Base-by-base conservation (phyloP, 2,888 invertebrate species). In the Eudasyphora cyanicolor region DNA sequence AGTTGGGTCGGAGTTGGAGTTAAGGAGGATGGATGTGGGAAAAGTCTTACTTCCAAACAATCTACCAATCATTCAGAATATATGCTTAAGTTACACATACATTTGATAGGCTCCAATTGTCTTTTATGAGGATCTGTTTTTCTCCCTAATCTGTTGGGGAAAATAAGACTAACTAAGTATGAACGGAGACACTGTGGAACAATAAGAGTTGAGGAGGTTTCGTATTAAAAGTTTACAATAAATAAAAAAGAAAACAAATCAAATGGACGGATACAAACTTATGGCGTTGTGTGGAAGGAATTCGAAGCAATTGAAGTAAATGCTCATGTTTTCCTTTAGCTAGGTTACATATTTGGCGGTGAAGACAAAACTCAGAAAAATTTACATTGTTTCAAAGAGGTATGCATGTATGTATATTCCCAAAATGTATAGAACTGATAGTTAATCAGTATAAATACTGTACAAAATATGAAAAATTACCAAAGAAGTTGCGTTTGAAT, bases 31-130 rank as follows among this genome's bases (percentile, higher is more conserved):
- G n/a, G n/a, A 2, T 24, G 24, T 21, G 38, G 38, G 38, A 38
- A 57, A 24, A 57, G 57, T 57, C 57, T 57, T 57, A 14, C 57
- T 57, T 57, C 14, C 27, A 57, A 57, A 57, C 57, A 57, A 57
- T 57, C 57, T 57, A 12, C 57, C 57, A 57, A 57, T 57, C 57
- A 24, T 6, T 57, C 24, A 57, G 14, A 14, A 24, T 57, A 14
- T 57, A 57, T 57, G 24, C 57, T 14, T n/a, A 0, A 24, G 21
- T 12, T 45, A 21, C 10, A 57, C 24, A 57, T 57, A 27, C 57
- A 57, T 57, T 57, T 57, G 57, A 14, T 57, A 14, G 57, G 57
- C 24, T 57, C 24, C 57, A 57, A 57, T 57, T 57, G 24, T 57
- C 27, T 24, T 57, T 57, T 57, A 21, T 51, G 2, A 21, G 21